phyloP scores from a whole-genome alignment of 1,140 invertebrate species.

The Nilaparvata lugens region DNA sequence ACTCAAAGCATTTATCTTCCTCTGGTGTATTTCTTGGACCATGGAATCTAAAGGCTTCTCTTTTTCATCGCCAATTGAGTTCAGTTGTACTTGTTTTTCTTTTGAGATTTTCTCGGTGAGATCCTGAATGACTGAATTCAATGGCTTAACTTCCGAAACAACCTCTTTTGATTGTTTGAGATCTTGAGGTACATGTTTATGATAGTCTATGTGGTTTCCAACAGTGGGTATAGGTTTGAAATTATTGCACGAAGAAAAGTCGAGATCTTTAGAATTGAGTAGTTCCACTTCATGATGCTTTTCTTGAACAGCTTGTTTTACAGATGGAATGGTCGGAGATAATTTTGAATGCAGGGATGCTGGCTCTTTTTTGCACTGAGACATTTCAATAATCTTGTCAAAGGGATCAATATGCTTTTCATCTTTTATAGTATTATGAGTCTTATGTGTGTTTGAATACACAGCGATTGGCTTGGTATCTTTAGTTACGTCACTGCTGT shows the following conservation, averaged over 20 bases:
- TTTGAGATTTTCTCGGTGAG: slow-evolving; percentile 13
- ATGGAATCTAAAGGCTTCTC: slow-evolving; percentile 19
- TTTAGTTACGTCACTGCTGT: too few species aligned
- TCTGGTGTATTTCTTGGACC: slow-evolving; percentile 18
- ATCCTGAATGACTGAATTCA: slow-evolving; percentile 24
- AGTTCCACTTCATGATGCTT: too few species aligned
- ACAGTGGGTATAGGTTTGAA: background rate
- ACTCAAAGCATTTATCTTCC: slow-evolving; percentile 9
- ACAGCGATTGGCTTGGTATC: too few species aligned
- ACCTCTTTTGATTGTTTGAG: slow-evolving; percentile 5
- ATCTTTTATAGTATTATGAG: too few species aligned
- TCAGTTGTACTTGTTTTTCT: slow-evolving; percentile 7
- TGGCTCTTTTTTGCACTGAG: background rate
- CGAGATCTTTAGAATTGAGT: too few species aligned
- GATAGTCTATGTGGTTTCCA: background rate
- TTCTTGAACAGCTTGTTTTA: too few species aligned
- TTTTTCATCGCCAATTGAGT: slow-evolving; percentile 6
- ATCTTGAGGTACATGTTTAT: background rate
- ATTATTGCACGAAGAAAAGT: too few species aligned
- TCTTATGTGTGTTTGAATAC: too few species aligned
- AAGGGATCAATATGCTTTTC: too few species aligned
- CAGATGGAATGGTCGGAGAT: background rate
- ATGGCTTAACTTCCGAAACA: slow-evolving; percentile 16
- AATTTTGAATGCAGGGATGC: background rate
- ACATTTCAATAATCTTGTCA: background rate